Evolutionary conservation across 2,797 vertebrate genomes (phyloP), one percentile per base, ranked within the genome.

Genomic region (Clarias platycephalus): DNA sequence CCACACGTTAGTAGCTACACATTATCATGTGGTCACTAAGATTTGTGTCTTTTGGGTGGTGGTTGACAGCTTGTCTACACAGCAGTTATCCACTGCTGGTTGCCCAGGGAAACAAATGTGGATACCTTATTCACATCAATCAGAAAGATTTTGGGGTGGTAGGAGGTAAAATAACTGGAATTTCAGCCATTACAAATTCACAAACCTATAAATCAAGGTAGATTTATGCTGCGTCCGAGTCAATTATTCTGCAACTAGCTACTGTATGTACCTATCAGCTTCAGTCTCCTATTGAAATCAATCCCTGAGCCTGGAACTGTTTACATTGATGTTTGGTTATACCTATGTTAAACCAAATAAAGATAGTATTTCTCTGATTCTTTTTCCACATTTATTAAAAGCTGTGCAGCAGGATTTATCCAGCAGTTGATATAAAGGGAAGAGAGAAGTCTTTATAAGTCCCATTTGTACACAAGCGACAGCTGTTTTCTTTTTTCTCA

Each of bases 251-350:
- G 55, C 20, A 34, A 18, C 18, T 28, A 24, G 10, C 31, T 60
- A 31, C 49, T 75, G 58, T 60, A 58, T 37, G 20, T 9, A 34
- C 16, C 55, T 7, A 34, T 58, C 74, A 60, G 55, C 28, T 55
- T 58, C 5, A 2, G 26, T 34, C 74, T 60, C 5, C 66, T 58
- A 67, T 58, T 82, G 20, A 77, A 58, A 84, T 80, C 68, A 81
- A 86, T 81, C 78, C 80, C 55, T 72, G 55, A 71, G 78, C 64
- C 88, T 91, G 85, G 91, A 92, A 94, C 93, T 91, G 87, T 88
- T 88, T 60, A 57, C 79, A 88, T 87, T 90, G 89, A 91, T 91
- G 88, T 86, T 90, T 90, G 88, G 90, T 93, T 93, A 91, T 92
- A 93, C 86, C 89, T 82, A 87, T 87, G 86, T 88, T 92, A 91